Evolutionary conservation across 2,113 vertebrate species (phyloP), one percentile per base, ranked within the genome.

Genomic region (Rhinichthys klamathensis): DNA sequence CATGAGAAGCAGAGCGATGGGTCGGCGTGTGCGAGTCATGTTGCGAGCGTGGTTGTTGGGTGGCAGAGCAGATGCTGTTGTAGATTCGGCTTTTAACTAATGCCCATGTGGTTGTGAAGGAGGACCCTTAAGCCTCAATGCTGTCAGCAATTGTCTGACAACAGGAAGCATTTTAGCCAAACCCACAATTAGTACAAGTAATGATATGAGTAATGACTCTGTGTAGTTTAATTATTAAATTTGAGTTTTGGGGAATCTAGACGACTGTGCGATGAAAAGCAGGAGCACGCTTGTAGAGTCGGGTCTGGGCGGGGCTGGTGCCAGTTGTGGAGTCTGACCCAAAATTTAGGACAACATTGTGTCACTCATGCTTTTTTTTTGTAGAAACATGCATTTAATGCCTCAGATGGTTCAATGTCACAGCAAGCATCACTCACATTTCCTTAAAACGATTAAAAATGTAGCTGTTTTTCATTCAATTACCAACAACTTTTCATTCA

Each of bases 21-120:
- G 13, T 41, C 6, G 18, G 10, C 49, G 65, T 58, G 58, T 12
- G 6, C 13, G 25, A 72, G 49, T 85, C 85, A 81, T 83, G 30
- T 72, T 58, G n/a, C 73, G 44, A 77, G 60, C 49, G 54, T 30
- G n/a, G 2, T 41, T 61, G 5, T 30, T 10, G n/a, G 44, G 23
- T 23, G 16, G 23, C 27, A 38, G 79, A 32, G 18, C 8, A 5
- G 44, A 41, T 35, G 13, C 3, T 41, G 16, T 49, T 80, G 3
- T 65, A 6, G 63, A 1, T 25, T 46, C 38, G 46, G 38, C 1
- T 2, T 21, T 75, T 5, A 7, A 67, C 23, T 76, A 51, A 60
- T 13, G 10, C 41, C 18, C 27, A 13, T n/a, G 16, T 63, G 13
- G 51, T 46, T 69, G 93, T 90, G 30, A 74, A 83, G 77, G 77